Percentiles rank a stretch among this genome's conserved stretches.
Conservation (phyloP, 2,113 vertebrate species). For the Cercocebus atys region DNA sequence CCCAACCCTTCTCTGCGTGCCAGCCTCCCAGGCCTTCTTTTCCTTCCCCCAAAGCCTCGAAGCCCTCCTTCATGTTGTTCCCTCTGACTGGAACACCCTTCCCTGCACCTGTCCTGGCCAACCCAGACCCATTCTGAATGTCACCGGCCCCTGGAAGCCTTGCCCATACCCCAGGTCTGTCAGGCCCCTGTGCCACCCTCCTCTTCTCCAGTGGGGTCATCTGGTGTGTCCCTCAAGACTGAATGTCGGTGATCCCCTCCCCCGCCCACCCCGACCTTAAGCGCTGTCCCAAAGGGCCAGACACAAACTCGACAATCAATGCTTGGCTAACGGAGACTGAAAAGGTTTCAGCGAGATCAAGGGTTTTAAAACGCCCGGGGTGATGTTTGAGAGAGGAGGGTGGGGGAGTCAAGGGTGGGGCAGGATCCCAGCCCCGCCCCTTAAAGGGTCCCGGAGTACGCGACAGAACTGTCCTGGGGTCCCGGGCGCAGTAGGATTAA, state of each 20-base stretch:
- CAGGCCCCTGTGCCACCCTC: neutral
- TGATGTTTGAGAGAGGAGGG: neutral
- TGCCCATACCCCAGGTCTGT: neutral
- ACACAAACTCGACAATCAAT: neutral
- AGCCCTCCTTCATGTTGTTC: neutral
- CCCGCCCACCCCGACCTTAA: neutral
- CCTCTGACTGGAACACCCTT: neutral
- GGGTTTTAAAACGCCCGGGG: neutral
- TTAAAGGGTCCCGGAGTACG: slow-evolving; percentile 45
- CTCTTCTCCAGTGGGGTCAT: neutral
- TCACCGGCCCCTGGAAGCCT: neutral
- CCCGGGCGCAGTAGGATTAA: neutral
- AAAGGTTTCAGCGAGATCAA: neutral
- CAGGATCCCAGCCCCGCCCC: slow-evolving; percentile 3
- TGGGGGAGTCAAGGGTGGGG: neutral
- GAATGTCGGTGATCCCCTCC: neutral
- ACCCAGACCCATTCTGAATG: neutral
- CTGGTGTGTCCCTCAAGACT: neutral
- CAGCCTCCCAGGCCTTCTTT: neutral
- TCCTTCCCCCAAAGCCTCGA: neutral
- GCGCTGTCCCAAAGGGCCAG: neutral
- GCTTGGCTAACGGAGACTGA: neutral
- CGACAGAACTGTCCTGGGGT: neutral
- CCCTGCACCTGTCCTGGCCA: neutral
- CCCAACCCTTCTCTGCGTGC: neutral